Evolutionary conservation across 2,797 vertebrate genomes (phyloP), one percentile per base, ranked within the genome.

Genomic region (Mycteria americana): DNA sequence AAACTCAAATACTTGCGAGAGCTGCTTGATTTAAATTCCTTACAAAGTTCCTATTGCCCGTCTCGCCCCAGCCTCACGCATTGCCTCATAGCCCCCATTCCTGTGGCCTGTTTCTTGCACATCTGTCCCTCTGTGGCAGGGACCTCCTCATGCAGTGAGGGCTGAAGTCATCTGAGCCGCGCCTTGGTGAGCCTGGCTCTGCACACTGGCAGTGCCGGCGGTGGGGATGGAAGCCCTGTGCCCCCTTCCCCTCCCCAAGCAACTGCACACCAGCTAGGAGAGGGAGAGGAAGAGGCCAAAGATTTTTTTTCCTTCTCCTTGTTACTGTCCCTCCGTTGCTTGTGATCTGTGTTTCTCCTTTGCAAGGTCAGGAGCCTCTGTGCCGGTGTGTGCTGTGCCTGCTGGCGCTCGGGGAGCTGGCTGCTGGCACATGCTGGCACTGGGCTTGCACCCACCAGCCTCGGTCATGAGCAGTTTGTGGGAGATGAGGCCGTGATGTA

Each of bases 61-160:
- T 78, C 23, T 75, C 0, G 0, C 48, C 63, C 45, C 4, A 4
- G 63, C 56, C 67, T 83, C 15, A 27, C 0, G 0, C 0, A 0
- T 30, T 92, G 33, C 77, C 60, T 81, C 50, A 35, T 37, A 53
- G 39, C 9, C 60, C 39, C 41, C 1, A 0, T 83, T 88, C 23
- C 37, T 18, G 8, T 56, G 41, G 28, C 28, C n/a, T 91, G 23
- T 33, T 78, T 54, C 4, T 37, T 79, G 28, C 13, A 14, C 11
- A 8, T 79, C 46, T 16, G 8, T 67, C 53, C 27, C 35, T 69
- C 27, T 41, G 67, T 76, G 48, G 11, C 45, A 35, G 67, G 54
- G 41, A 56, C 15, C 10, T 72, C 37, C 27, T 89, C 30, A 12
- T 31, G 50, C 60, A 53, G 14, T 7, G 45, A 48, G 67, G 46